phyloP scores from a whole-genome alignment of 1,140 invertebrate species.

The Drosophila sechellia region DNA sequence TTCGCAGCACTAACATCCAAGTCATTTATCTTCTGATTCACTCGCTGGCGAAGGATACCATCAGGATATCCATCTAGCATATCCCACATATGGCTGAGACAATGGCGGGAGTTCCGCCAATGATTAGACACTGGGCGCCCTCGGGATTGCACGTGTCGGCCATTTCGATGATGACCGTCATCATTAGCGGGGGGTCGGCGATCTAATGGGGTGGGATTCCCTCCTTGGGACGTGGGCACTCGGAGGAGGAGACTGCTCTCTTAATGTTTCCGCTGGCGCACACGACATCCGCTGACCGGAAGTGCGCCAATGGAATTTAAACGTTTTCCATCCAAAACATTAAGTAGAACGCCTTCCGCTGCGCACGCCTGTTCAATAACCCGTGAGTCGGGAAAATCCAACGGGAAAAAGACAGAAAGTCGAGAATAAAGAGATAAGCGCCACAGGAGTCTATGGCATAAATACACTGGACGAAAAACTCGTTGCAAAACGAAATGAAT shows the following conservation, averaged over 20 bases:
- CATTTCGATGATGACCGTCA: conserved; percentile 49
- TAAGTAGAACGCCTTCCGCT: conserved; percentile 76
- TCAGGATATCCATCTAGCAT: conserved; percentile 5
- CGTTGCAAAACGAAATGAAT: background rate
- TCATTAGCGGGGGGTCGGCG: conserved; percentile 45
- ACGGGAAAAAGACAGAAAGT: conserved; percentile 8
- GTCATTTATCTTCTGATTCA: conserved; percentile 3
- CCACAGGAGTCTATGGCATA: conserved; percentile 52
- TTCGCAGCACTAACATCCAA: background rate
- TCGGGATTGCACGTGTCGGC: conserved; percentile 56
- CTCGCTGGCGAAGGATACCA: background rate
- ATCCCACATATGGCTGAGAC: conserved; percentile 44
- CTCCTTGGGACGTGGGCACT: background rate
- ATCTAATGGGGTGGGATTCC: conserved; percentile 1
- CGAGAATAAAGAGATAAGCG: conserved; percentile 34
- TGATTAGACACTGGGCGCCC: conserved; percentile 53
- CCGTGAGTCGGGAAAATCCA: conserved; percentile 47
- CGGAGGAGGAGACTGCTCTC: conserved; percentile 35
- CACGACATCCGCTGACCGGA: conserved; percentile 80
- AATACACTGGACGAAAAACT: conserved; percentile 1
- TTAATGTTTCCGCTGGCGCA: conserved; percentile 82
- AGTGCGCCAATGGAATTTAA: conserved; percentile 81
- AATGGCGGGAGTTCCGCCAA: conserved; percentile 40
- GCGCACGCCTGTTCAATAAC: conserved; percentile 78
- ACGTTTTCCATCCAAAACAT: conserved; percentile 81